These are phyloP conservation scores for Sturnira hondurensis DNA, from an alignment of 2,113 vertebrate genomes.

Conservation along the genomic window DNA sequence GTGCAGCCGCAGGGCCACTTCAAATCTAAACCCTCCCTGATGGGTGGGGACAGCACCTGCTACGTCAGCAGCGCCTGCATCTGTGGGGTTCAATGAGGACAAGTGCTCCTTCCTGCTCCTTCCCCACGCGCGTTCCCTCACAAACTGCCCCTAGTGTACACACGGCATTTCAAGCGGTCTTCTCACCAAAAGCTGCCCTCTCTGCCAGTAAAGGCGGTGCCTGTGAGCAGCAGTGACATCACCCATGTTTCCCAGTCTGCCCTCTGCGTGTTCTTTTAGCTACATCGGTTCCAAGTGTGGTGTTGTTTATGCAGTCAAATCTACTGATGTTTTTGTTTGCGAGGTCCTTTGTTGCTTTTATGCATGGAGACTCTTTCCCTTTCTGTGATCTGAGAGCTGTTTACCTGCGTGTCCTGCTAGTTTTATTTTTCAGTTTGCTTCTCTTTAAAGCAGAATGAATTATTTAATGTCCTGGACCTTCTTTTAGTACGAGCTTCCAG, in stretches of 20 bases:
- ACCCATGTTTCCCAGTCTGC: rapidly evolving
- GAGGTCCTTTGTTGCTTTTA: not conserved
- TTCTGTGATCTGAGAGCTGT: not conserved
- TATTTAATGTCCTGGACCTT: rapidly evolving
- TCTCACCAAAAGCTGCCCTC: rapidly evolving
- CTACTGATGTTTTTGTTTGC: rapidly evolving
- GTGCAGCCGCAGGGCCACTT: rapidly evolving
- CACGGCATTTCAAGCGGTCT: rapidly evolving
- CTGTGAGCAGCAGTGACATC: rapidly evolving
- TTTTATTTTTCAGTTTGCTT: not conserved
- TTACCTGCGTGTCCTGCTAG: not conserved
- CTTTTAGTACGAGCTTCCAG: rapidly evolving
- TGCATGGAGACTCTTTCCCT: not conserved
- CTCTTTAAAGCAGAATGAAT: not conserved
- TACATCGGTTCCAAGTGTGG: not conserved
- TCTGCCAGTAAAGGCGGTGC: rapidly evolving
- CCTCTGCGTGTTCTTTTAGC: rapidly evolving
- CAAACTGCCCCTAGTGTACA: rapidly evolving
- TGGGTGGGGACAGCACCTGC: rapidly evolving
- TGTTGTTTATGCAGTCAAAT: rapidly evolving
- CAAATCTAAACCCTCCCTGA: not conserved
- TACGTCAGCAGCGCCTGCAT: rapidly evolving
- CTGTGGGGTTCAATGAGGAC: rapidly evolving
- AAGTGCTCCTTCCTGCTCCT: rapidly evolving
- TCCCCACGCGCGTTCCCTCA: rapidly evolving